Percentiles rank a stretch among this genome's conserved stretches.
These are phyloP conservation scores for Ochropleura leucogaster DNA, from an alignment of 2,888 invertebrate genomes.

Conservation along the genomic window DNA sequence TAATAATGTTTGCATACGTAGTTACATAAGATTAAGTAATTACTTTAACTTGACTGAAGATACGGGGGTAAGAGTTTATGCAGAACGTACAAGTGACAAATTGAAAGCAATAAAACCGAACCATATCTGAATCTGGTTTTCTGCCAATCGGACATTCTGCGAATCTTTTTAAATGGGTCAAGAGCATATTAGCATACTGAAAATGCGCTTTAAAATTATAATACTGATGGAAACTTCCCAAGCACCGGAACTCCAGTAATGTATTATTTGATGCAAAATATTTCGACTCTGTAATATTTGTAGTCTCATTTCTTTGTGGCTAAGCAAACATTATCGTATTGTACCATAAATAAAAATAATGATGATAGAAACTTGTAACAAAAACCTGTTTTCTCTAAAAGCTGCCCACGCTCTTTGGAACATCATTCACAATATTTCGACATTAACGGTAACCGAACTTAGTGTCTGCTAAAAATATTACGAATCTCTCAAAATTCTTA, in stretches of 20 bases:
- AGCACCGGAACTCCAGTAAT: background rate
- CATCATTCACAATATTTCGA: conserved; percentile 38
- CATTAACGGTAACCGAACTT: conserved; percentile 10
- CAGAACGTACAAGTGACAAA: background rate
- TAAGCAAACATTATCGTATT: conserved; percentile 17
- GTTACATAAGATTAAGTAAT: too few relatives aligned
- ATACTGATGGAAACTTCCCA: background rate
- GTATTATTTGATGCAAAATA: background rate
- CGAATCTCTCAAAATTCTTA: conserved; percentile 24
- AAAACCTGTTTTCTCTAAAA: conserved; percentile 16
- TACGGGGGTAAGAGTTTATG: background rate
- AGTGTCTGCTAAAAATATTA: conserved; percentile 7
- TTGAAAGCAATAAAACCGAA: background rate
- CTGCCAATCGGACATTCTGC: background rate
- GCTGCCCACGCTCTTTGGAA: conserved; percentile 19
- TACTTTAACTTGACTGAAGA: too few relatives aligned
- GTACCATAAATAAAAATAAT: conserved; percentile 28
- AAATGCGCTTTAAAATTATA: background rate
- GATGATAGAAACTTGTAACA: conserved; percentile 10
- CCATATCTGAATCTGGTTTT: background rate
- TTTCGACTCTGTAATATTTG: background rate
- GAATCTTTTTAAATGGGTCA: background rate
- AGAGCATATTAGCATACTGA: background rate
- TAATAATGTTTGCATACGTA: too few relatives aligned
- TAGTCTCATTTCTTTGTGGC: background rate